Evolutionary conservation across 2,113 vertebrate species (phyloP), one percentile per base, ranked within the genome.

Genomic region (Eublepharis macularius): DNA sequence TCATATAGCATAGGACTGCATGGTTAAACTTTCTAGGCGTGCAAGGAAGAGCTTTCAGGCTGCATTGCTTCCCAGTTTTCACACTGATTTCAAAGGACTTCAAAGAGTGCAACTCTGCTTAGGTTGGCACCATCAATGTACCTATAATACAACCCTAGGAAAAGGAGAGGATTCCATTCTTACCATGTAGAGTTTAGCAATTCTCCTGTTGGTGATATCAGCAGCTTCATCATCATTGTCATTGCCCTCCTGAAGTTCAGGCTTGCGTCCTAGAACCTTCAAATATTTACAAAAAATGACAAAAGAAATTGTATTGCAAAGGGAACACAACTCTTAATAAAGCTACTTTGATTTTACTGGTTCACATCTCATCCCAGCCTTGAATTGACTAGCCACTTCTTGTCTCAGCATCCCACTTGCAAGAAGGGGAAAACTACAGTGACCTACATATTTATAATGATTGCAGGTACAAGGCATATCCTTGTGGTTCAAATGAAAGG

Each of bases 111-210:
- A 63, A 63, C 60, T 63, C 60, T 9, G 60, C 26, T 63, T 29
- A 63, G 26, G 6, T 9, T 63, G 24, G 7, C 60, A 9, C 60
- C 29, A 26, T 63, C 36, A 4, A 21, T 47, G 21, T 36, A 14
- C 21, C 17, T 63, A 49, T 24, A 75, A 68, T 54, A 68, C 24
- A 68, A 14, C n/a, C 26, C 16, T 49, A 7, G 60, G 39, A 26
- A 41, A 69, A 54, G 39, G 14, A 47, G 65, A 1, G 43, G 14
- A 7, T 3, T 24, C 17, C 9, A 3, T 1, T 83, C 93, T 95
- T 95, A 97, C 97, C 97, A 98, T 98, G 65, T 98, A 98, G 0
- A 99, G 95, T 90, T 98, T 98, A 26, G 98, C 98, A 32, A 97
- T 97, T 92, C 95, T 98, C 92, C 98, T 97, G 92, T 99, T 98